Evolutionary conservation across 2,888 invertebrate species (phyloP).

Genomic region (Choreutis nemorana): DNA sequence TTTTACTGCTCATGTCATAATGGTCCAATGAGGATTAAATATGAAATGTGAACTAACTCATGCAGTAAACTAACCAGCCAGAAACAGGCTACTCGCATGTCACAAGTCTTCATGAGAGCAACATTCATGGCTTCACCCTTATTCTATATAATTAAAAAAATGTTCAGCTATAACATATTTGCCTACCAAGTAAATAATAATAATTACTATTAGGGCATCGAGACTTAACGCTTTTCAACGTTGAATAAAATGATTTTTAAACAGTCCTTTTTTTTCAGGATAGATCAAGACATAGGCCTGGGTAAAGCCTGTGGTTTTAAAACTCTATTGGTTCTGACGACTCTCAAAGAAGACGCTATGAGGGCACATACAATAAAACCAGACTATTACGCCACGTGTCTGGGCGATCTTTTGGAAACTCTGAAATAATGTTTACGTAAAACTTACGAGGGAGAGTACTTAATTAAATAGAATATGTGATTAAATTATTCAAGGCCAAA

Average conservation of each 20-base stretch:
- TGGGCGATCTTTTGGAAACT: too few relatives aligned
- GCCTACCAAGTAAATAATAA: neutral
- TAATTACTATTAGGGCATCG: too few relatives aligned
- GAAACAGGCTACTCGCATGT: too few relatives aligned
- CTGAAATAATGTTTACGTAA: too few relatives aligned
- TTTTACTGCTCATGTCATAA: too few relatives aligned
- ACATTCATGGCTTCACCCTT: too few relatives aligned
- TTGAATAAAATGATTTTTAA: slow-evolving; percentile 3
- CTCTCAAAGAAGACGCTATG: slow-evolving; percentile 48
- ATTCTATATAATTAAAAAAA: neutral
- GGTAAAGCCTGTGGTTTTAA: slow-evolving; percentile 75
- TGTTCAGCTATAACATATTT: neutral
- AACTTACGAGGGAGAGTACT: too few relatives aligned
- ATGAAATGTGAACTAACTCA: too few relatives aligned
- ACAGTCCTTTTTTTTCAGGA: slow-evolving; percentile 65
- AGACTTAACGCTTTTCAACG: too few relatives aligned
- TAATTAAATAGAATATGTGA: neutral
- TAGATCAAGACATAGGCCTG: slow-evolving; percentile 80
- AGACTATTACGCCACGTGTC: slow-evolving; percentile 52
- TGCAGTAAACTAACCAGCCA: too few relatives aligned
- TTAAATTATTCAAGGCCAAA: neutral
- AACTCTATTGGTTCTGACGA: slow-evolving; percentile 76
- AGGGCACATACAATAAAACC: slow-evolving; percentile 56
- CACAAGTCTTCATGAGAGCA: too few relatives aligned
- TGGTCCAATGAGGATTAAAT: too few relatives aligned